Conservation (phyloP, 2,797 vertebrate species). For the Sciaenops ocellatus region DNA sequence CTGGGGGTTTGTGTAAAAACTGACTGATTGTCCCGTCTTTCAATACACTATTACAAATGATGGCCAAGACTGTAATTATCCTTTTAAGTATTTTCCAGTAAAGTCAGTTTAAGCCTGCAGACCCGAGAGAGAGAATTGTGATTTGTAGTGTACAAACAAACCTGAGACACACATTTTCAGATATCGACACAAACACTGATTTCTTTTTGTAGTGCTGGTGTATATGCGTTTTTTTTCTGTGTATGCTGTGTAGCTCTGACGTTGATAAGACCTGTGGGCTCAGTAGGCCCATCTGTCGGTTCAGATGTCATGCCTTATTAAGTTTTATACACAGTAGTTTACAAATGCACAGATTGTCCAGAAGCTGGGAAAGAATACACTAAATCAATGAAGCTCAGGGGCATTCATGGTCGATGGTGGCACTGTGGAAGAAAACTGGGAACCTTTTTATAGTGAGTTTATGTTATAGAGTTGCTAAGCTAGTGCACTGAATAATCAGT, state of each 20-base stretch:
- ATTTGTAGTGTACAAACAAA: conserved; percentile 15
- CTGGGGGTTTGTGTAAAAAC: background rate
- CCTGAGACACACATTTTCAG: background rate
- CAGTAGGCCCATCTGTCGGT: conserved; percentile 18
- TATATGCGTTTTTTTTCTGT: background rate
- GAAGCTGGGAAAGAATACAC: conserved; percentile 18
- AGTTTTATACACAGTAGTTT: conserved; percentile 37
- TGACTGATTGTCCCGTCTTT: background rate
- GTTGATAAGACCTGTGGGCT: conserved; percentile 26
- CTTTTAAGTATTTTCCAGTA: background rate
- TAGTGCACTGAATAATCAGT: background rate
- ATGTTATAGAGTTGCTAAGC: conserved; percentile 2
- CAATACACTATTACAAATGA: background rate
- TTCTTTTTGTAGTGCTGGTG: background rate
- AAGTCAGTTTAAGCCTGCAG: background rate
- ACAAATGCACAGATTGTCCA: conserved; percentile 34
- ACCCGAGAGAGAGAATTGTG: background rate
- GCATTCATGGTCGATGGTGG: conserved; percentile 7
- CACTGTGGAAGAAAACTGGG: conserved; percentile 6
- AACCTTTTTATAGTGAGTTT: conserved; percentile 3
- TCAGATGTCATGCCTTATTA: conserved; percentile 34
- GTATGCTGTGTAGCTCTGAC: conserved; percentile 3
- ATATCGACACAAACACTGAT: conserved; percentile 2
- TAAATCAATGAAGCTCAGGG: conserved; percentile 33
- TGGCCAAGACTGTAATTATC: background rate